Evolutionary conservation across 2,797 vertebrate genomes (phyloP), one percentile per base, ranked within the genome.

Genomic region (Cyprinella venusta): DNA sequence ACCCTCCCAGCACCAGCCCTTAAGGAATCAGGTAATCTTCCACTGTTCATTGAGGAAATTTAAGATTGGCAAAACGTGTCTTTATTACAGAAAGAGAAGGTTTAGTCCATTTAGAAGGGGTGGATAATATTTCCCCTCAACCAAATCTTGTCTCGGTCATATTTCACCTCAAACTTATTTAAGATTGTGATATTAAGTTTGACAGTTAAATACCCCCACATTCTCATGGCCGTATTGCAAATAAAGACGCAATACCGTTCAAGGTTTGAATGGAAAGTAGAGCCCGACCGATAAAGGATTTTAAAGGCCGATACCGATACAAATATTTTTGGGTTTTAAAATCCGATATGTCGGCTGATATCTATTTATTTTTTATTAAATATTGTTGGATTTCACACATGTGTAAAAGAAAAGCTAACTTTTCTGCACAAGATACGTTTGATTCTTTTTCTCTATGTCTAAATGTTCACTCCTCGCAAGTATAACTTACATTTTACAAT

Each of bases 11-110:
- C 96, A 96, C 59, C 96, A 96, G 84, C 97, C 97, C 38, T 94
- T 97, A 54, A 95, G 98, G 91, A 98, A 99, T 91, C 98, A 98
- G 97, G 98, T 99, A 93, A 2, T 82, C 85, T 3, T 2, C 6
- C 36, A 59, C 64, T 45, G 33, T 10, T 76, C 54, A 7, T 21
- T 67, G 40, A 76, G 15, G 40, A 82, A 70, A 4, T 2, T 38
- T 36, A 33, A 38, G 6, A 45, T 38, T 21, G 21, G 3, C 50
- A 6, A 33, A 18, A 26, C 5, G 3, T n/a, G 2, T 33, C 2
- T 81, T 72, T 38, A 19, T 64, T 81, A 50, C 4, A n/a, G 9
- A 33, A 50, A 50, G 45, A 72, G 42, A 50, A 40, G 48, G 54
- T 75, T 56, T 21, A 9, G 54, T 59, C 13, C 36, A 24, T 18